A percentile compares a stretch with the other conserved stretches of the same genome.
phyloP scores from a whole-genome alignment of 2,113 vertebrate genomes.

The Gila orcuttii region DNA sequence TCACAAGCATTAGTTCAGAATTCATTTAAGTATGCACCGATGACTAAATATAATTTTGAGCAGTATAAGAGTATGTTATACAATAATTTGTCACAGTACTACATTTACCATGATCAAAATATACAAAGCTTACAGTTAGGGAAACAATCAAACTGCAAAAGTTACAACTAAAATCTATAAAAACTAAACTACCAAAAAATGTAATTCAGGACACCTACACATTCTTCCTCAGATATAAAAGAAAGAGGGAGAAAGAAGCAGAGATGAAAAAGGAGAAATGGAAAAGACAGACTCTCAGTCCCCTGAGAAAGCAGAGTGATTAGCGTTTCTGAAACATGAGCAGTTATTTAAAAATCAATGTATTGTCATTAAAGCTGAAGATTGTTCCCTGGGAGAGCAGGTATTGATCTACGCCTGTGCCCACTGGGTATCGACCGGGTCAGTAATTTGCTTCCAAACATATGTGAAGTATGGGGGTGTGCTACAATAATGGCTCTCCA shows the following conservation, averaged over 20 bases:
- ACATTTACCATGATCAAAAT: not conserved
- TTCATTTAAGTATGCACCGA: not conserved
- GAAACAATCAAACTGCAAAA: not conserved
- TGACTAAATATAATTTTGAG: not conserved
- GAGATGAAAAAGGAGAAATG: constrained; percentile 24
- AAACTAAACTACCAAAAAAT: not conserved
- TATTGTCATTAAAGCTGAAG: constrained; percentile 77
- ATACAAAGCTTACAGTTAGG: not conserved
- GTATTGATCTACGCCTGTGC: constrained; percentile 73
- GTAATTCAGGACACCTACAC: not conserved
- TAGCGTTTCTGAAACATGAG: constrained; percentile 74
- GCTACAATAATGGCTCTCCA: constrained; percentile 52
- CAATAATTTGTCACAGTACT: not conserved
- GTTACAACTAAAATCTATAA: not conserved
- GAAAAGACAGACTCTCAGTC: constrained; percentile 54
- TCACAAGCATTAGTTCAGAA: not conserved
- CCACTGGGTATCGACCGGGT: constrained; percentile 71
- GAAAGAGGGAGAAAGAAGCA: not conserved
- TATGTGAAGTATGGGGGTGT: constrained; percentile 68
- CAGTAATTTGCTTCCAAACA: constrained; percentile 71
- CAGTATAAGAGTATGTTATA: not conserved
- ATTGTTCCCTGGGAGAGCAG: constrained; percentile 73
- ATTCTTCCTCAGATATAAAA: not conserved
- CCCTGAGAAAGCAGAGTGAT: constrained; percentile 68
- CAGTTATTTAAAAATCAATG: constrained; percentile 78